phyloP scores from a whole-genome alignment of 1,140 invertebrate species.

The Rhynchophorus ferrugineus region DNA sequence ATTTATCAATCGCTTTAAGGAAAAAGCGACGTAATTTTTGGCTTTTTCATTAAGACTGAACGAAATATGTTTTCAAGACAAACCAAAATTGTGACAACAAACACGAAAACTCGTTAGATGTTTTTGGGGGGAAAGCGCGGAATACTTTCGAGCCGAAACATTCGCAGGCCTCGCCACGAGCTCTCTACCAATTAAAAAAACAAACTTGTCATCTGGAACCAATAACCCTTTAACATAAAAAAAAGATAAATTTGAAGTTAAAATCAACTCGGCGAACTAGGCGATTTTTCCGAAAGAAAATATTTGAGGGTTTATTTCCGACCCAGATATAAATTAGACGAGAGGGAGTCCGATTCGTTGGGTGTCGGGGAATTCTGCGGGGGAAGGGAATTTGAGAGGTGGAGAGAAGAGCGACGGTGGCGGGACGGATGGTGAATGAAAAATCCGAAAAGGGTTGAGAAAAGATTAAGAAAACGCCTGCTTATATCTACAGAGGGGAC shows the following conservation, averaged over 20 bases:
- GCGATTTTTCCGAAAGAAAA: neutral
- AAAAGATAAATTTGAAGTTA: neutral
- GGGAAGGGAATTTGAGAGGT: neutral
- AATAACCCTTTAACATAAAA: neutral
- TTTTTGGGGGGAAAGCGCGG: no score
- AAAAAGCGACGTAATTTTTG: no score
- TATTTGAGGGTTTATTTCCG: neutral
- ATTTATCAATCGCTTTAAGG: no score
- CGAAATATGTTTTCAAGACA: no score
- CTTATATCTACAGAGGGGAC: constrained; percentile 1
- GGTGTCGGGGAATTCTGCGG: neutral
- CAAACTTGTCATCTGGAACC: neutral
- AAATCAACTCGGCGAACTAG: neutral
- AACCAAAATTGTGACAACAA: no score
- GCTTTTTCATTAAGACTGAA: no score
- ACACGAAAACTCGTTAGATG: no score
- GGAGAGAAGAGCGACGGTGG: no score
- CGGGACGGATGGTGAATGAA: neutral
- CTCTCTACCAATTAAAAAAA: neutral
- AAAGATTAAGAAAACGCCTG: constrained; percentile 8
- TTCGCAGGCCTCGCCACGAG: neutral
- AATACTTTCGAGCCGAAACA: no score
- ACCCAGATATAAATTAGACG: neutral
- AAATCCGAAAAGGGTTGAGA: constrained; percentile 1
- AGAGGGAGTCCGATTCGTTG: neutral